phyloP scores from a whole-genome alignment of 2,113 vertebrate genomes.

The Semicossyphus pulcher region DNA sequence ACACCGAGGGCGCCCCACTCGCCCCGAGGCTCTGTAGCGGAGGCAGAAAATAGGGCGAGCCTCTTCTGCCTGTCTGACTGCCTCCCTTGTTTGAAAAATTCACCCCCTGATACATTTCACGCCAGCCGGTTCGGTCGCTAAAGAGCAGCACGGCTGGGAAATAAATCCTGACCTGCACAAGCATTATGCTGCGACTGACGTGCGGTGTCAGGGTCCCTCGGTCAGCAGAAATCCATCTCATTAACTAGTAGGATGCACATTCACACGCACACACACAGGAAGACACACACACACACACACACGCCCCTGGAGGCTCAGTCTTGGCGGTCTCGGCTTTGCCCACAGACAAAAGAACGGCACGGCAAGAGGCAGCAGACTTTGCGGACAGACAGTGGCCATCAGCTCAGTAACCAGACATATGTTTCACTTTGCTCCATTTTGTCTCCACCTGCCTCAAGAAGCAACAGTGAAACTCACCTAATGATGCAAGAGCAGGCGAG shows the following conservation, averaged over 20 bases:
- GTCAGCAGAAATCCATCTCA: conserved; percentile 59
- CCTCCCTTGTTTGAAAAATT: conserved; percentile 36
- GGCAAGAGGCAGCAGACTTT: conserved; percentile 28
- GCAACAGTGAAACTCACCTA: neutral
- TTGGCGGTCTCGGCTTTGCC: conserved; percentile 41
- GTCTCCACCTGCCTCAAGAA: conserved; percentile 1
- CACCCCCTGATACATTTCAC: conserved; percentile 10
- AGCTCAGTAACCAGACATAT: conserved; percentile 19
- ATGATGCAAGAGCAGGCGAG: too few relatives aligned
- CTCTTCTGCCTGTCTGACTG: conserved; percentile 40
- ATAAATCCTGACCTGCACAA: conserved; percentile 44
- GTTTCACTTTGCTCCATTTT: conserved; percentile 34
- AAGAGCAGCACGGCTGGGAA: conserved; percentile 26
- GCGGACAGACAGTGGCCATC: conserved; percentile 25
- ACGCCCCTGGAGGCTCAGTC: conserved; percentile 29
- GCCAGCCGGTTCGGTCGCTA: conserved; percentile 15
- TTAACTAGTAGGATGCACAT: conserved; percentile 19
- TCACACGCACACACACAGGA: neutral
- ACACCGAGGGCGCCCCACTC: conserved; percentile 7
- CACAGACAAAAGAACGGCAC: conserved; percentile 37
- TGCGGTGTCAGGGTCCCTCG: conserved; percentile 20
- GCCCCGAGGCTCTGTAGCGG: conserved; percentile 25
- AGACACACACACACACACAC: conserved; percentile 10
- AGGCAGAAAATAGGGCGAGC: conserved; percentile 44
- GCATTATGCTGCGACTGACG: conserved; percentile 32